Base-by-base conservation (phyloP, 2,888 invertebrate species). In the Lutraria lutraria region DNA sequence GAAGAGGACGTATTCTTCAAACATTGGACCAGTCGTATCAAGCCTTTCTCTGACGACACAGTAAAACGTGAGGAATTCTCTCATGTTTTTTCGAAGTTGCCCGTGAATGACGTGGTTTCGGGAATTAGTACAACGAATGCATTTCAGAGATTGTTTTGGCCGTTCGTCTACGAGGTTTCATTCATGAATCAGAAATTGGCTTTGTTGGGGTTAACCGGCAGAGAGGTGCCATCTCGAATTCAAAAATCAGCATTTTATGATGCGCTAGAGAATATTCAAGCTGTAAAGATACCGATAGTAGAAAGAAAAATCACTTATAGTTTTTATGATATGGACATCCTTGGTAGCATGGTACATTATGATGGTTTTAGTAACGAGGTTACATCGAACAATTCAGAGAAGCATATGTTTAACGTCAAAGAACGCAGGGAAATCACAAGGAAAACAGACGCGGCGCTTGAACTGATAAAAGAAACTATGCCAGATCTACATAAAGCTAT, bases 371-470 rank as follows among this genome's bases (percentile, higher is more conserved):
- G 16, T 34, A 31, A 31, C 15, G 31, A 31, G 10, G 31, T 6
- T 76, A 2, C 34, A 4, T 31, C 34, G 4, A 76, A 76, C 25
- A 16, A 31, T 76, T 34, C 81, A 1, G 6, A 25, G 25, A 52
- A 81, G 15, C 53, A 53, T n/a, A 2, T 52, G 19, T 81, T 83
- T 52, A 52, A 52, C 25, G 19, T n/a, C 10, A 21, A 53, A 6
- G 81, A 81, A 81, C 81, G 25, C 0, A 53, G n/a, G 25, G 25
- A 53, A 54, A 81, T 81, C 52, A 81, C 15, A 25, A 52, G 13
- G 34, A 85, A 85, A 76, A 29, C 72, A 19, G 53, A 76, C 43
- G 85, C 72, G 52, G 85, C 85, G n/a, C n/a, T n/a, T n/a, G n/a
- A n/a, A n/a, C n/a, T n/a, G n/a, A n/a, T n/a, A n/a, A n/a, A n/a